phyloP scores from a whole-genome alignment of 2,888 invertebrate genomes.

The Acrobasis repandana region DNA sequence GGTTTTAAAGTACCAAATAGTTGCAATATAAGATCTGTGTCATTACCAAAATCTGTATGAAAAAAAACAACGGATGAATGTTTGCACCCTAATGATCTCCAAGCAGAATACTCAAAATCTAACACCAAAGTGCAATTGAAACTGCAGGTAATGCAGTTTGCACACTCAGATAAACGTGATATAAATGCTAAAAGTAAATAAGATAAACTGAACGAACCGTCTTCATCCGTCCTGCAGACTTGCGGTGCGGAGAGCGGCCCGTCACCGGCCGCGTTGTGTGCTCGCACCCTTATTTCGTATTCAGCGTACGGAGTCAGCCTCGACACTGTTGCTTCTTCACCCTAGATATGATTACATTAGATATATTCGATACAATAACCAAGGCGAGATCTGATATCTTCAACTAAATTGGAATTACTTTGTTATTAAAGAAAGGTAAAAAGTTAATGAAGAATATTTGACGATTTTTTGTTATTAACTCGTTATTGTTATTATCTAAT shows the following conservation, averaged over 20 bases:
- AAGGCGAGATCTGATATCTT: background rate
- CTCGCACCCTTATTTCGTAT: slow-evolving; percentile 92
- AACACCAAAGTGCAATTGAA: no score
- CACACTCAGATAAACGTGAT: background rate
- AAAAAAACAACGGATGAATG: no score
- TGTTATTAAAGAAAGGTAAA: background rate
- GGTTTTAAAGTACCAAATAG: no score
- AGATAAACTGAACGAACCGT: slow-evolving; percentile 78
- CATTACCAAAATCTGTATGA: no score
- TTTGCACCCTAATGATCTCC: no score
- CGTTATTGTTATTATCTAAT: no score
- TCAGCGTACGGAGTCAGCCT: slow-evolving; percentile 92
- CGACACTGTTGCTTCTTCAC: slow-evolving; percentile 89
- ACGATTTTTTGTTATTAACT: no score
- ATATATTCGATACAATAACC: background rate
- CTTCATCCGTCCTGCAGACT: slow-evolving; percentile 92
- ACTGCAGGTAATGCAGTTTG: background rate
- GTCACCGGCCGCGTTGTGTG: slow-evolving; percentile 93
- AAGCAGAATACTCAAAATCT: no score
- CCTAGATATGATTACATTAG: slow-evolving; percentile 53
- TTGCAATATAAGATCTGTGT: no score
- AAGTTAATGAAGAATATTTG: background rate
- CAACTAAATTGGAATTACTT: background rate
- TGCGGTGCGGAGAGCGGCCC: slow-evolving; percentile 89
- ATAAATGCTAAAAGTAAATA: slow-evolving; percentile 20